phyloP scores from a whole-genome alignment of 2,888 invertebrate species.

The Poecilus cupreus region DNA sequence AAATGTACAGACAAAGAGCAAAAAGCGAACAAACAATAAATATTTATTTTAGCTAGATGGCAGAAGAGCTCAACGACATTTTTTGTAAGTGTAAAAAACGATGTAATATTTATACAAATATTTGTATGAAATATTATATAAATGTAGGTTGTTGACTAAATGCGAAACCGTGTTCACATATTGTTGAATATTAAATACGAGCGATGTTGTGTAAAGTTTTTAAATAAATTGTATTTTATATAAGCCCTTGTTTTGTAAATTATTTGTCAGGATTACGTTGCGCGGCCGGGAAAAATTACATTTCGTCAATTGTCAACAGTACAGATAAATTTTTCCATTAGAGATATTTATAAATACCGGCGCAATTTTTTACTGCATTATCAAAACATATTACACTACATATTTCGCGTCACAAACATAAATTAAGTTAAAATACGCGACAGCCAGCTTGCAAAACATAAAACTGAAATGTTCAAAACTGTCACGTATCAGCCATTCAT shows the following conservation, averaged over 20 bases:
- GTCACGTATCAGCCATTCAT: slow-evolving; percentile 47
- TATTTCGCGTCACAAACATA: slow-evolving; percentile 48
- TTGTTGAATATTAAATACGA: no score
- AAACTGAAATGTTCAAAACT: slow-evolving; percentile 53
- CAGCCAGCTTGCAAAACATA: slow-evolving; percentile 42
- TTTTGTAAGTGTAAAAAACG: no score
- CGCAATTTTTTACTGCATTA: slow-evolving; percentile 51
- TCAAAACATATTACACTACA: slow-evolving; percentile 45
- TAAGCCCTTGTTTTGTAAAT: not conserved
- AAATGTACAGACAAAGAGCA: no score
- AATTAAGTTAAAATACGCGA: slow-evolving; percentile 51
- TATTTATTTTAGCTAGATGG: no score
- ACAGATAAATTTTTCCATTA: slow-evolving; percentile 29
- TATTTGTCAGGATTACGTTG: slow-evolving; percentile 16
- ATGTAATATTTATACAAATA: no score
- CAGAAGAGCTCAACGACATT: no score
- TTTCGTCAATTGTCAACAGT: slow-evolving; percentile 40
- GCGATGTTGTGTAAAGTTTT: not conserved
- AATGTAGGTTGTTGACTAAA: no score
- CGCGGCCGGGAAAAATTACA: slow-evolving; percentile 3
- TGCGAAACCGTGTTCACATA: no score
- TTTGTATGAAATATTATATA: no score
- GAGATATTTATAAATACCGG: slow-evolving; percentile 44
- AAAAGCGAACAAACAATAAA: no score
- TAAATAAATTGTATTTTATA: not conserved